Evolutionary conservation across 2,113 vertebrate species (phyloP).

Genomic region (Empidonax alnorum): DNA sequence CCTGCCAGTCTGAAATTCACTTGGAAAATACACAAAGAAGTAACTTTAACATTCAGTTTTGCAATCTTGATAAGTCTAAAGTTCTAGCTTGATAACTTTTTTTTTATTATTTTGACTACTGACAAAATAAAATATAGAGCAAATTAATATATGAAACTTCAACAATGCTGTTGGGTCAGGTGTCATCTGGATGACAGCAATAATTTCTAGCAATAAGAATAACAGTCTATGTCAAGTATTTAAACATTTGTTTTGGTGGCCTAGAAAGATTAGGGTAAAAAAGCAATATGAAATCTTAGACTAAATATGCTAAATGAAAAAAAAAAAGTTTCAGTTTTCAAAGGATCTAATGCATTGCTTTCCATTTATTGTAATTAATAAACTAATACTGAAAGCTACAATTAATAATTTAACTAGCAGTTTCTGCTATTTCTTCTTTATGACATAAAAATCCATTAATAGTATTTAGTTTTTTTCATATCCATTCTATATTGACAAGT

Average conservation of each 20-base stretch:
- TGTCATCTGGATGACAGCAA: background rate
- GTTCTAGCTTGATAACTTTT: background rate
- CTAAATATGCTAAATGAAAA: background rate
- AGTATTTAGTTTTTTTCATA: background rate
- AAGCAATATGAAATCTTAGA: background rate
- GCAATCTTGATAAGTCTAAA: background rate
- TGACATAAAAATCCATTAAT: background rate
- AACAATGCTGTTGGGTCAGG: background rate
- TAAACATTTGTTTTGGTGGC: background rate
- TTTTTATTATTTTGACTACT: background rate
- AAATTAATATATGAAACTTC: background rate
- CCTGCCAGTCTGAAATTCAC: background rate
- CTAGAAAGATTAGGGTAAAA: background rate
- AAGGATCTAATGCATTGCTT: background rate
- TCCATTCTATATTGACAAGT: background rate
- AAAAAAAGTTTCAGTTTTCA: background rate
- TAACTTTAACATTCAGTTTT: background rate
- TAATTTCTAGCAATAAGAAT: background rate
- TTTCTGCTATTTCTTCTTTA: background rate
- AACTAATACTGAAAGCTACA: background rate
- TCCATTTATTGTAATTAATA: background rate
- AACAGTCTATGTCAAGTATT: background rate
- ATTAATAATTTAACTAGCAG: background rate
- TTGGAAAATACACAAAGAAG: background rate
- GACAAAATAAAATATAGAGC: background rate